Evolutionary conservation across 2,888 invertebrate species (phyloP).

Genomic region (Thalpophila matura): DNA sequence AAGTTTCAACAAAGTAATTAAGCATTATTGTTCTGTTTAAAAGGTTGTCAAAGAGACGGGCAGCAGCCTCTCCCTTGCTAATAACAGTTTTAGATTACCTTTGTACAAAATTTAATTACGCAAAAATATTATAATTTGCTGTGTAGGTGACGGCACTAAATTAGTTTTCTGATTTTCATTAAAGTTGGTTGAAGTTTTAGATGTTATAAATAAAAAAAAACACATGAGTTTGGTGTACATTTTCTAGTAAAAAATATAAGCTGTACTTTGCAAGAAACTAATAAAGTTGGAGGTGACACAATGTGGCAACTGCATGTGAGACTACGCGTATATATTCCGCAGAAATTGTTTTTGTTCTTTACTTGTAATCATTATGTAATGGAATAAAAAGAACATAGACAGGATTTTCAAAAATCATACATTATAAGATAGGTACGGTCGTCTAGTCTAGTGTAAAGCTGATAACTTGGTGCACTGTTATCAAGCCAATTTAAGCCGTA

Average conservation of each 20-base stretch:
- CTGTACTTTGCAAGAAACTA: neutral
- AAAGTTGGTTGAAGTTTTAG: slow-evolving; percentile 5
- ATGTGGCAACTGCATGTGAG: neutral
- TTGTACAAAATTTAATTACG: neutral
- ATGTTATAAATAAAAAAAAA: slow-evolving; percentile 24
- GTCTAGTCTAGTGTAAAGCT: too few species aligned
- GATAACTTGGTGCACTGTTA: too few species aligned
- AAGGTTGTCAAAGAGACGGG: neutral
- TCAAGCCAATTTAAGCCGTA: too few species aligned
- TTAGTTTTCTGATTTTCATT: slow-evolving; percentile 27
- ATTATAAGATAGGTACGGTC: too few species aligned
- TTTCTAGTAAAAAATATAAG: neutral
- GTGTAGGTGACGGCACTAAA: slow-evolving; percentile 22
- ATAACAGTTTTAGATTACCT: slow-evolving; percentile 5
- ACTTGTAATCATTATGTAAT: too few species aligned
- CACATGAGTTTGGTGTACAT: neutral
- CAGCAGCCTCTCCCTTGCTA: neutral
- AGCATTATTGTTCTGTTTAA: slow-evolving; percentile 14
- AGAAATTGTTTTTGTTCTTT: too few species aligned
- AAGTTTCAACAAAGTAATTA: slow-evolving; percentile 16
- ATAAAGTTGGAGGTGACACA: neutral
- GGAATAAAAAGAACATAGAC: too few species aligned
- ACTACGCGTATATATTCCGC: neutral
- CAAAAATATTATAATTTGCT: neutral
- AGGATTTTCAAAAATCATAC: too few species aligned